Percentiles rank a stretch among this genome's conserved stretches.
Evolutionary conservation across 2,797 vertebrate genomes (phyloP).

Genomic region (Pipistrellus nathusii): DNA sequence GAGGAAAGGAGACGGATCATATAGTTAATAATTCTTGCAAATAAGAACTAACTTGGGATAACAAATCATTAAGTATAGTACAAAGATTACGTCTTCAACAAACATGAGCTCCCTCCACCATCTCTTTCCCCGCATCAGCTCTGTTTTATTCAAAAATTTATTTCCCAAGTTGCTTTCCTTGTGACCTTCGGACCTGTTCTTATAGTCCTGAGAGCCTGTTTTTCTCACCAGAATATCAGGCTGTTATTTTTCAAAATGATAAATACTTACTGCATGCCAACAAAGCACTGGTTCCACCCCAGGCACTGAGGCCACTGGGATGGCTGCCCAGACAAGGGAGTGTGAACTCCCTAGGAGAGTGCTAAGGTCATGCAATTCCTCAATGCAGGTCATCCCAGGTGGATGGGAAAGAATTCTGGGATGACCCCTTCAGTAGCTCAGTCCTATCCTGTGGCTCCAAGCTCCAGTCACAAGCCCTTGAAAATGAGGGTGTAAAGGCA

Average conservation of each 20-base stretch:
- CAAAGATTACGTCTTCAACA: neutral
- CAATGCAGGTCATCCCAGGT: neutral
- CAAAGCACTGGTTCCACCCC: neutral
- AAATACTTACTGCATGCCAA: slow-evolving; percentile 50
- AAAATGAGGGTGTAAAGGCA: neutral
- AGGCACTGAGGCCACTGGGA: neutral
- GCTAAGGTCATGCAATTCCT: neutral
- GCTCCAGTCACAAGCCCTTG: neutral
- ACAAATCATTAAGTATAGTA: neutral
- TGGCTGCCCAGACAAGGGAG: neutral
- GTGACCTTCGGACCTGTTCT: slow-evolving; percentile 57
- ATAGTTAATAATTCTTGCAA: neutral
- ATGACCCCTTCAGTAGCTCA: neutral
- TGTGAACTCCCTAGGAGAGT: neutral
- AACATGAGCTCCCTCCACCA: neutral
- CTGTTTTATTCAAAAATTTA: slow-evolving; percentile 37
- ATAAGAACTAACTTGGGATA: slow-evolving; percentile 12
- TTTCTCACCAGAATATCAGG: slow-evolving; percentile 65
- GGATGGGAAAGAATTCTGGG: neutral
- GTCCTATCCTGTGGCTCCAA: neutral
- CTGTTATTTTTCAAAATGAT: slow-evolving; percentile 68
- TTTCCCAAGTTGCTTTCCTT: slow-evolving; percentile 29
- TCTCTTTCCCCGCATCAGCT: neutral
- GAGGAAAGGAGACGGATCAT: neutral
- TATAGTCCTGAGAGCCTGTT: slow-evolving; percentile 49